Evolutionary conservation across 1,140 invertebrate genomes (phyloP).

Genomic region (Drosophila burlai): DNA sequence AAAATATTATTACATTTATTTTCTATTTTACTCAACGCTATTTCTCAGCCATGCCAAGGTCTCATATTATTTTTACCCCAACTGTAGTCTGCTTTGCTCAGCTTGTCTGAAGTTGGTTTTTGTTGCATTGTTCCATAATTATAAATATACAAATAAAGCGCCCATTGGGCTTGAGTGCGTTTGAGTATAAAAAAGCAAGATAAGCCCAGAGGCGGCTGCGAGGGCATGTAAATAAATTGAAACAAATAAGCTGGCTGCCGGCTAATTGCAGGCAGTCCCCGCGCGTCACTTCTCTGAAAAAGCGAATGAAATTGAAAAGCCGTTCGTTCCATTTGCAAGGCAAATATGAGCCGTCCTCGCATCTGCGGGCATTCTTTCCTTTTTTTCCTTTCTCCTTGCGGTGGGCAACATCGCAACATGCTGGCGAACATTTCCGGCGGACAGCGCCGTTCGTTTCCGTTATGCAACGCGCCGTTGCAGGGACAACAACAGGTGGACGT

Average conservation of each 20-base stretch:
- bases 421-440: conserved; percentile 81
- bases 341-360: conserved; percentile 40
- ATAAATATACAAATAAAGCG: conserved; percentile 36
- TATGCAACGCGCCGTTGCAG: conserved; percentile 57
- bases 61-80: conserved; percentile 1
- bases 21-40: too few species aligned
- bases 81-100: conserved; percentile 9
- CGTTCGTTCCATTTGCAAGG: conserved; percentile 60
- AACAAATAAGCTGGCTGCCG: conserved; percentile 70
- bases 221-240: conserved; percentile 72
- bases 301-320: conserved; percentile 57
- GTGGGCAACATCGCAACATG: conserved; percentile 72
- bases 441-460: conserved; percentile 61
- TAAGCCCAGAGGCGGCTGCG: conserved; percentile 49
- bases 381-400: conserved; percentile 25
- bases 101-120: conserved; percentile 50
- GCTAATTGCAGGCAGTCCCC: conserved; percentile 66
- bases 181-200: conserved; percentile 77
- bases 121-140: conserved; percentile 52
- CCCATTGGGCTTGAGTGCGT: conserved; percentile 51
- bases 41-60: neutral
- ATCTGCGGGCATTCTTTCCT: neutral
- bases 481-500: conserved; percentile 74
- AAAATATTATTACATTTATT: too few species aligned
- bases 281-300: neutral